Conservation (phyloP, 2,888 invertebrate species). For the Aporophyla lueneburgensis region DNA sequence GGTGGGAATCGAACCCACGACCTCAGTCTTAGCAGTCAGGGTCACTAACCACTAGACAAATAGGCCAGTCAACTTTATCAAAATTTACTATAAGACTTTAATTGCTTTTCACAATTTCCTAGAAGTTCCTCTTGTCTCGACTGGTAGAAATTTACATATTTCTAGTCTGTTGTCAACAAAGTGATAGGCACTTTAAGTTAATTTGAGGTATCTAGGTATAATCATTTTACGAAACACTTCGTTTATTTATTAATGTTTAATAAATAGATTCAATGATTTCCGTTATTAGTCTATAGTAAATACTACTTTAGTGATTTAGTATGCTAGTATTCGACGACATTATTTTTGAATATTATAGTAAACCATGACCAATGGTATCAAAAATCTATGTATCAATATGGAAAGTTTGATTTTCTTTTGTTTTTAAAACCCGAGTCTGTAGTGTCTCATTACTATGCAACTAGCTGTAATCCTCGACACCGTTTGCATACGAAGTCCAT, state of each 20-base stretch:
- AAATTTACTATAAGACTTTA: not conserved
- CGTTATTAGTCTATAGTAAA: slow-evolving; percentile 13
- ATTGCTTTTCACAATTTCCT: slow-evolving; percentile 29
- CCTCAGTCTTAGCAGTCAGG: too few species aligned
- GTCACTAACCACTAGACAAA: too few species aligned
- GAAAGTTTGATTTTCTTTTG: too few species aligned
- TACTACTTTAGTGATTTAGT: not conserved
- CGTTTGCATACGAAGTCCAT: not conserved
- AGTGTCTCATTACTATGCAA: not conserved
- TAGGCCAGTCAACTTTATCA: not conserved
- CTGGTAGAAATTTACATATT: slow-evolving; percentile 13
- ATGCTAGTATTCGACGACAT: not conserved
- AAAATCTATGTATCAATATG: not conserved
- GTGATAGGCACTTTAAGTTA: not conserved
- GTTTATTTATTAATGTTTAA: slow-evolving; percentile 38
- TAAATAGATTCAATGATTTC: slow-evolving; percentile 42
- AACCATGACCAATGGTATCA: not conserved
- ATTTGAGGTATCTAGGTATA: slow-evolving; percentile 9
- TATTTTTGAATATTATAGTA: not conserved
- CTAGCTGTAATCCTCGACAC: not conserved
- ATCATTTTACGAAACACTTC: slow-evolving; percentile 40
- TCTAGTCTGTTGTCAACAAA: slow-evolving; percentile 7
- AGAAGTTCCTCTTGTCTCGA: slow-evolving; percentile 9
- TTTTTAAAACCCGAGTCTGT: not conserved
- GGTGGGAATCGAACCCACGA: too few species aligned